A percentile compares a stretch with the other conserved stretches of the same genome.
These are phyloP conservation scores for Falco rusticolus DNA, from an alignment of 2,797 vertebrate genomes.

Conservation along the genomic window DNA sequence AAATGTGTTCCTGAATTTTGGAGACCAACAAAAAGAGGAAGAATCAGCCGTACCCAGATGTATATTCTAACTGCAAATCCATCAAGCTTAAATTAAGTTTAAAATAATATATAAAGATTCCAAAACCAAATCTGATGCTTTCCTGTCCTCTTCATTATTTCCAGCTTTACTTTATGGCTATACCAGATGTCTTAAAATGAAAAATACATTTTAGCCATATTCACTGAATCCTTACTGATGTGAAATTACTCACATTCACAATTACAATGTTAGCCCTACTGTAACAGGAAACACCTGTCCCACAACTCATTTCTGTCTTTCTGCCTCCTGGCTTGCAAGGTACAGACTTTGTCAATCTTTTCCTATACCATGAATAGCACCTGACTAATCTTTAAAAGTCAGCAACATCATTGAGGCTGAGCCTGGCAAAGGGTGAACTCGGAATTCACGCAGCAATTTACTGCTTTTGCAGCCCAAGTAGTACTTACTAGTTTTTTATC, in stretches of 20 bases:
- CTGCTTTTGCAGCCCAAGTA: neutral
- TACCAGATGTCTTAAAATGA: neutral
- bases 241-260: constrained; percentile 39
- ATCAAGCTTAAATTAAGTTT: neutral
- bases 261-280: constrained; percentile 13
- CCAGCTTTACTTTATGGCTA: neutral
- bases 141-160: neutral
- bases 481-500: neutral
- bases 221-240: constrained; percentile 19
- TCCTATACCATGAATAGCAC: neutral
- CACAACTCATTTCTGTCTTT: constrained; percentile 30
- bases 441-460: neutral
- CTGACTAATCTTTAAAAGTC: constrained; percentile 24
- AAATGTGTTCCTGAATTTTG: neutral
- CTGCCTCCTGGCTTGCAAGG: neutral
- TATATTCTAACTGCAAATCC: neutral
- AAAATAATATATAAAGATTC: neutral
- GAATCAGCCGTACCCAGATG: neutral
- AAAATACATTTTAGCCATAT: neutral
- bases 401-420: neutral
- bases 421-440: neutral
- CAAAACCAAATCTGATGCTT: neutral
- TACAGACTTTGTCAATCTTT: neutral
- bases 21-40: neutral
- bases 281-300: constrained; percentile 24